These are phyloP conservation scores for Porites australiensis DNA, from an alignment of 64 coral and sea anemone species.

Conservation along the genomic window DNA sequence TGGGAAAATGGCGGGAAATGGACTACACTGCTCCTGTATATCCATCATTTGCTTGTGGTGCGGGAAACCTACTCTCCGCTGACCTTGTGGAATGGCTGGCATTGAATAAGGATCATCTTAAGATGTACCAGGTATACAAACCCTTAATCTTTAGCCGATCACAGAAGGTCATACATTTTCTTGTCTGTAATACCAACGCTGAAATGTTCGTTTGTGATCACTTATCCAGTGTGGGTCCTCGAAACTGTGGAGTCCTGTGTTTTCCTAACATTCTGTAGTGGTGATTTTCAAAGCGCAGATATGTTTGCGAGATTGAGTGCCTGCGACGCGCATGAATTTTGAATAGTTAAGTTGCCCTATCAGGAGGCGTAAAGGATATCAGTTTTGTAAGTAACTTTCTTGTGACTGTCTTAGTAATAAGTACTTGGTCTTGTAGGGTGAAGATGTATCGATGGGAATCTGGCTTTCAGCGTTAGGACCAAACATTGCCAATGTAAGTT, in stretches of 20 bases:
- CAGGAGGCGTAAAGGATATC: too few relatives aligned
- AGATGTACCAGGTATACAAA: slow-evolving; percentile 78
- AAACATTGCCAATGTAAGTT: slow-evolving; percentile 76
- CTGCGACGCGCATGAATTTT: too few relatives aligned
- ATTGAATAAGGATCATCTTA: slow-evolving; percentile 70
- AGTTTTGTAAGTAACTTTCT: neutral
- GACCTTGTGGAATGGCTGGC: slow-evolving; percentile 96
- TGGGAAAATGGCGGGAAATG: slow-evolving; percentile 93
- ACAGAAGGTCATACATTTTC: too few relatives aligned
- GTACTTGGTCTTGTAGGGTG: slow-evolving; percentile 62
- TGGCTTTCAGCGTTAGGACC: slow-evolving; percentile 95
- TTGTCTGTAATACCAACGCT: too few relatives aligned
- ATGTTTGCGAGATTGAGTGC: too few relatives aligned
- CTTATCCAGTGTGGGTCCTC: too few relatives aligned
- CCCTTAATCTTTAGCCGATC: too few relatives aligned
- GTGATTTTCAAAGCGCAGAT: too few relatives aligned
- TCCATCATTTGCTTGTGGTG: slow-evolving; percentile 96
- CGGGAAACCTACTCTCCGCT: slow-evolving; percentile 92
- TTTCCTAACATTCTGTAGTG: too few relatives aligned
- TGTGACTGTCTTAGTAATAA: neutral
- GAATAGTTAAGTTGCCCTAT: too few relatives aligned
- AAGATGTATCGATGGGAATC: slow-evolving; percentile 97
- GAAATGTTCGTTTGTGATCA: too few relatives aligned
- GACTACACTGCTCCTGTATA: slow-evolving; percentile 84
- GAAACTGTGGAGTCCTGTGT: too few relatives aligned